Evolutionary conservation across 2,888 invertebrate species (phyloP).

Genomic region (Drosophila rubida): DNA sequence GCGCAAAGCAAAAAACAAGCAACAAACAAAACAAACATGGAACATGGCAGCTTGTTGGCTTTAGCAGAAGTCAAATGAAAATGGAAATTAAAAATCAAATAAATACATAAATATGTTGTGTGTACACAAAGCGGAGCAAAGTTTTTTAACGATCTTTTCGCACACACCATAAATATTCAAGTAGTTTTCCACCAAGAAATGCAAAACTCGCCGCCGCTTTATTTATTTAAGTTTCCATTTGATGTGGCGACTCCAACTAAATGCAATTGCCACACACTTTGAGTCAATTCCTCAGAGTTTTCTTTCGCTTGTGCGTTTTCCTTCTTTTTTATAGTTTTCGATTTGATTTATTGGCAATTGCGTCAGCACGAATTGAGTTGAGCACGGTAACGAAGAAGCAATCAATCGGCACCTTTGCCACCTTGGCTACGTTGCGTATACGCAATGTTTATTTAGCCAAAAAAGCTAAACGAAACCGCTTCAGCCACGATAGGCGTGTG

Average conservation of each 20-base stretch:
- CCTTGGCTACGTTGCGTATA: constrained; percentile 56
- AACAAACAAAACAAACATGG: constrained; percentile 42
- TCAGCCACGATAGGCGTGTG: not conserved
- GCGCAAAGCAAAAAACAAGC: constrained; percentile 2
- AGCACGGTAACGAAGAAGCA: constrained; percentile 10
- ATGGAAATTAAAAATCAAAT: constrained; percentile 58
- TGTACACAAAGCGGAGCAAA: constrained; percentile 31
- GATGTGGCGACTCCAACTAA: constrained; percentile 22
- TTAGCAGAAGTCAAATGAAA: constrained; percentile 38
- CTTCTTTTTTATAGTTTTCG: constrained; percentile 54
- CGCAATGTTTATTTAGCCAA: constrained; percentile 44
- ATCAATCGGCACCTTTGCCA: constrained; percentile 59
- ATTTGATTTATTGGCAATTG: constrained; percentile 70
- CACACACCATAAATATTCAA: constrained; percentile 53
- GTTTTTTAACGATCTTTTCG: constrained; percentile 35
- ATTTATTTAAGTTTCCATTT: constrained; percentile 42
- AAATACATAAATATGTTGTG: constrained; percentile 50
- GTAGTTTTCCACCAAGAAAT: constrained; percentile 64
- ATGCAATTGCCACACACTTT: constrained; percentile 34
- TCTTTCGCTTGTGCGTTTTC: constrained; percentile 8
- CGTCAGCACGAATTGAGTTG: constrained; percentile 51
- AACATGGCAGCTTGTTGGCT: constrained; percentile 43
- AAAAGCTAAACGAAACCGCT: not conserved
- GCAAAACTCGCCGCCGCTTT: not conserved
- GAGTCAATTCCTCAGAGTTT: constrained; percentile 22